A percentile compares a stretch with the other conserved stretches of the same genome.
Conservation (phyloP, 2,888 invertebrate genomes). For the Andrena bucephala region DNA sequence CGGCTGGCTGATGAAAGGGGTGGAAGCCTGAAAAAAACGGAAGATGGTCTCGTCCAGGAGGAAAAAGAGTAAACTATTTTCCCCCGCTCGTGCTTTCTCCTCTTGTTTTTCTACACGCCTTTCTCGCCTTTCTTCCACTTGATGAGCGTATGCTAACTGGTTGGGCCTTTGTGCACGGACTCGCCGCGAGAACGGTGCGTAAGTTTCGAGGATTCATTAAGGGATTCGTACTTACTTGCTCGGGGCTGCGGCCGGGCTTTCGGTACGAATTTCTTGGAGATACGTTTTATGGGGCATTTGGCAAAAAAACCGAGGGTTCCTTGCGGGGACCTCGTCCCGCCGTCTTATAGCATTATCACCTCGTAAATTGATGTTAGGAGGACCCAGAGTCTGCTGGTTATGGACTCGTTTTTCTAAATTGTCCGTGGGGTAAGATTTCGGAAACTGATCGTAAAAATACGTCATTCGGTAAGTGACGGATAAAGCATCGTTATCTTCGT, state of each 20-base stretch:
- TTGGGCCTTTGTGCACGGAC: background rate
- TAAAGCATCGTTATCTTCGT: too few species aligned
- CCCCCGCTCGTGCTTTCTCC: slow-evolving; percentile 46
- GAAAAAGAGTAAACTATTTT: slow-evolving; percentile 74
- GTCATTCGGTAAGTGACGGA: too few species aligned
- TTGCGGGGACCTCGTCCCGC: background rate
- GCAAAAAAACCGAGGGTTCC: too few species aligned
- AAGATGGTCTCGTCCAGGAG: slow-evolving; percentile 64
- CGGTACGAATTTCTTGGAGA: background rate
- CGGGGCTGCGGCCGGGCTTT: background rate
- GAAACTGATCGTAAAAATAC: too few species aligned
- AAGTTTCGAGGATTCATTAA: slow-evolving; percentile 8
- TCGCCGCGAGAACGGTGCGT: background rate
- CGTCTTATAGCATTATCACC: background rate
- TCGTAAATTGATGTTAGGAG: background rate
- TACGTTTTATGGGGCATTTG: background rate
- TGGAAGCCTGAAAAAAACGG: slow-evolving; percentile 76
- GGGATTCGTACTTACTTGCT: background rate
- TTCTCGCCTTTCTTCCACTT: background rate
- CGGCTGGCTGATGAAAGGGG: slow-evolving; percentile 76
- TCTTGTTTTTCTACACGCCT: slow-evolving; percentile 1
- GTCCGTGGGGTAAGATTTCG: too few species aligned
- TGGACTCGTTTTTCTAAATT: too few species aligned
- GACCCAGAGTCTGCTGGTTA: too few species aligned
- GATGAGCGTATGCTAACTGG: slow-evolving; percentile 24